phyloP scores from a whole-genome alignment of 2,113 vertebrate genomes.

The Nibea coibor region DNA sequence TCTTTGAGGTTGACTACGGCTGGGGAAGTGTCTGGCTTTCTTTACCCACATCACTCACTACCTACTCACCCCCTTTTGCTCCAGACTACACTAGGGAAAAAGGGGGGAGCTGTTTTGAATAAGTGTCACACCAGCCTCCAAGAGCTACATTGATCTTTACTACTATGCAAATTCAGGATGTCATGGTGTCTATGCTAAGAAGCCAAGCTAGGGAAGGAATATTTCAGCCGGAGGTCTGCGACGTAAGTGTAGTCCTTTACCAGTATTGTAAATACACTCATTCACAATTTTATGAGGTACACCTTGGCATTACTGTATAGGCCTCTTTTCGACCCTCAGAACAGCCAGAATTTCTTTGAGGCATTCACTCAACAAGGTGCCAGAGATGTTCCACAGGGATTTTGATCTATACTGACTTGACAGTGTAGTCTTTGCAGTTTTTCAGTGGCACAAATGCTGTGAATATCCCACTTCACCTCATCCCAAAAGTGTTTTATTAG shows the following conservation, averaged over 20 bases:
- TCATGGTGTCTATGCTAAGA: slow-evolving; percentile 73
- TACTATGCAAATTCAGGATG: slow-evolving; percentile 79
- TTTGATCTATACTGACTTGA: slow-evolving; percentile 47
- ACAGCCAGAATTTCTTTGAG: not conserved
- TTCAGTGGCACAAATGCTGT: slow-evolving; percentile 33
- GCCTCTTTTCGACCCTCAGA: not conserved
- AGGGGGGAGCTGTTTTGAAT: slow-evolving; percentile 70
- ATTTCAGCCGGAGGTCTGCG: slow-evolving; percentile 69
- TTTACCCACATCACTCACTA: slow-evolving; percentile 69
- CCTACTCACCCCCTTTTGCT: slow-evolving; percentile 60
- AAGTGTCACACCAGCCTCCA: slow-evolving; percentile 69
- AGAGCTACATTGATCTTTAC: slow-evolving; percentile 78
- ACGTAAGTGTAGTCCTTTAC: slow-evolving; percentile 60
- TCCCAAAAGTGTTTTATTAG: slow-evolving; percentile 66
- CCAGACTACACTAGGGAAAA: slow-evolving; percentile 58
- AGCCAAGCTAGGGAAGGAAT: slow-evolving; percentile 57
- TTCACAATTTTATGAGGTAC: slow-evolving; percentile 55
- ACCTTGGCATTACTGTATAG: slow-evolving; percentile 31
- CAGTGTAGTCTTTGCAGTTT: slow-evolving; percentile 43
- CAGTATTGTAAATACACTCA: slow-evolving; percentile 67
- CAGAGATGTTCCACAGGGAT: slow-evolving; percentile 24
- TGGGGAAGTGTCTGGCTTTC: slow-evolving; percentile 65
- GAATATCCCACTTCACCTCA: slow-evolving; percentile 52
- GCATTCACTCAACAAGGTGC: slow-evolving; percentile 31
- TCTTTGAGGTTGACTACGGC: slow-evolving; percentile 68